These are phyloP conservation scores for Xiphydria camelus DNA, from an alignment of 2,888 invertebrate genomes.

Conservation along the genomic window DNA sequence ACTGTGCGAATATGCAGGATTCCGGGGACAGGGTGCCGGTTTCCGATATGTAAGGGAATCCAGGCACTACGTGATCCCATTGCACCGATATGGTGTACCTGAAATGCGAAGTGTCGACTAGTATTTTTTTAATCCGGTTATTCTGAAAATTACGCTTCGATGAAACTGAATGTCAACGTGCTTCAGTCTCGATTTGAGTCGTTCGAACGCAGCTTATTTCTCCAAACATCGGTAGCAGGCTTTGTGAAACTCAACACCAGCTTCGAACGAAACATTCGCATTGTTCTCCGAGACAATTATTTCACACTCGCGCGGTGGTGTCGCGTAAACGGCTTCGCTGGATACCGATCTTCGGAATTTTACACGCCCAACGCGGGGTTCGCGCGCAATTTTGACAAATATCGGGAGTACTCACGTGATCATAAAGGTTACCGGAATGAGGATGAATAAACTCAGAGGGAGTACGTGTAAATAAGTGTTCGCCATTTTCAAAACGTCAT, in stretches of 20 bases:
- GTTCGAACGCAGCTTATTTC: background rate
- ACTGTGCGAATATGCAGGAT: slow-evolving; percentile 67
- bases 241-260: slow-evolving; percentile 24
- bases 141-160: too few relatives aligned
- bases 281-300: slow-evolving; percentile 10
- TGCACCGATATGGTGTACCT: slow-evolving; percentile 61
- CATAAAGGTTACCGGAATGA: slow-evolving; percentile 55
- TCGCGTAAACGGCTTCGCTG: background rate
- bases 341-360: background rate
- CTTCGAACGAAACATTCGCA: slow-evolving; percentile 9
- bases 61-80: slow-evolving; percentile 60
- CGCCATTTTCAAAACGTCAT: slow-evolving; percentile 35
- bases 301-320: too few relatives aligned
- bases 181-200: background rate
- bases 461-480: slow-evolving; percentile 50
- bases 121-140: background rate
- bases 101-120: slow-evolving; percentile 18
- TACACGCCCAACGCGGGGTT: background rate
- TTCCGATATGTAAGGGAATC: slow-evolving; percentile 65
- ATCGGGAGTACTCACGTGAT: slow-evolving; percentile 55
- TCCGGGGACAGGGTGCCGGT: slow-evolving; percentile 66
- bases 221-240: slow-evolving; percentile 8
- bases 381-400: slow-evolving; percentile 5
- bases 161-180: background rate
- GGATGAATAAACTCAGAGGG: slow-evolving; percentile 51